Base-by-base conservation (phyloP, 2,888 invertebrate species). In the Labia minor region DNA sequence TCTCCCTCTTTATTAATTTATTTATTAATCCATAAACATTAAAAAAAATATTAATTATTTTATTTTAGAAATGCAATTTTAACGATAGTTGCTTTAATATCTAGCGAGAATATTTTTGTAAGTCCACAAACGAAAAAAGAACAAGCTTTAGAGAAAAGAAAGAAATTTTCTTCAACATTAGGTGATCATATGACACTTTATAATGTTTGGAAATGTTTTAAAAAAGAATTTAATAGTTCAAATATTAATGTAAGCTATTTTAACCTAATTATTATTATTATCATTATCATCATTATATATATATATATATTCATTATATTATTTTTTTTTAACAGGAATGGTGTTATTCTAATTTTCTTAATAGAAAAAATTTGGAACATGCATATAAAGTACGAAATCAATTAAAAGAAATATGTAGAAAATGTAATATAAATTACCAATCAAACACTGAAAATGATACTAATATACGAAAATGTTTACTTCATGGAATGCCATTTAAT, bases 151-250 rank as follows among this genome's bases (percentile, higher is more conserved):
- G 83, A 84, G 71, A 87, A 87, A 0, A 82, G 87, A 72, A 81
- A 75, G 70, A 94, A 94, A 78, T 96, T 96, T 76, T 77, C 85
- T 67, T 90, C 94, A 0, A 83, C 87, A 19, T 85, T 90, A 71
- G 97, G 99, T 11, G 98, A 99, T 78, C 95, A 95, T 75, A 81
- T 97, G 62, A 95, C 93, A 1, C 80, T 95, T 66, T 80, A 98
- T 14, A 98, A 95, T 77, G 88, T 96, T 37, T 96, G 85, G 76
- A 86, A 86, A 73, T 89, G 87, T 2, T 96, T 85, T 77, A 84
- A 83, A 72, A 87, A 86, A 74, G 82, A 86, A 0, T 26, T 26
- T 26, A 26, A 26, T 26, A 26, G 8, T 26, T 84, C 86, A 1
- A 82, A 86, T 70, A 86, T 86, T 73, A 88, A 87, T 78, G 83